Percentiles rank a stretch among this genome's conserved stretches.
Conservation (phyloP, 2,113 vertebrate genomes). For the Peromyscus polionotus region DNA sequence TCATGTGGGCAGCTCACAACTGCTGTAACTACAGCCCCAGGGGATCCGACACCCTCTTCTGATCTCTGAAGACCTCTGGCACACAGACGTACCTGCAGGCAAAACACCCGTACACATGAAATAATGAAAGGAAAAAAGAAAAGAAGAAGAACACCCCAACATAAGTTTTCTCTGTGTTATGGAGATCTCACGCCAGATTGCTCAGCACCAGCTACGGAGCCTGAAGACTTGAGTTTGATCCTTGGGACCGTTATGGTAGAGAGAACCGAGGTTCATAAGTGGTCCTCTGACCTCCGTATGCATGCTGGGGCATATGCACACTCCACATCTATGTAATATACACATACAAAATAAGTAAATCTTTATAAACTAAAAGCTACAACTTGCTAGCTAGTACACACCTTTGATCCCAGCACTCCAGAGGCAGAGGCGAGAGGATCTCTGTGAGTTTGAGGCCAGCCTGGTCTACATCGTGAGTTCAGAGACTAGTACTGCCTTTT, state of each 20-base stretch:
- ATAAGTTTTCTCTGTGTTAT: background rate
- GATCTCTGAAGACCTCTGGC: background rate
- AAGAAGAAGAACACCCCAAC: background rate
- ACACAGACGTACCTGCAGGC: background rate
- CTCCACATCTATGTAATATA: background rate
- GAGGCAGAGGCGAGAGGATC: background rate
- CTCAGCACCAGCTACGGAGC: background rate
- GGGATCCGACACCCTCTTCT: background rate
- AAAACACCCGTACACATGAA: background rate
- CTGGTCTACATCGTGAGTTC: background rate
- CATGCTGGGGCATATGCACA: background rate
- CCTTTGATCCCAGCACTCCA: background rate
- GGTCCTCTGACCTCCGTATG: background rate
- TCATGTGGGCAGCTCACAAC: background rate
- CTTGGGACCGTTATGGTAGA: background rate
- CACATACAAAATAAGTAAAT: background rate
- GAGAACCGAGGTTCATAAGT: background rate
- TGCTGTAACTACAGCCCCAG: background rate
- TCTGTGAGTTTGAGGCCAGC: background rate
- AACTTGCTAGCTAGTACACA: background rate
- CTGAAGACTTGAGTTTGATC: background rate
- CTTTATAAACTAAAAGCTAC: background rate
- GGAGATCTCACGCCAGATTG: background rate
- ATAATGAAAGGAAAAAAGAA: conserved; percentile 2
- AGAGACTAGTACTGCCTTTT: background rate